Percentiles rank a stretch among this genome's conserved stretches.
Evolutionary conservation across 2,797 vertebrate species (phyloP).

Genomic region (Atherinosoma microstoma): DNA sequence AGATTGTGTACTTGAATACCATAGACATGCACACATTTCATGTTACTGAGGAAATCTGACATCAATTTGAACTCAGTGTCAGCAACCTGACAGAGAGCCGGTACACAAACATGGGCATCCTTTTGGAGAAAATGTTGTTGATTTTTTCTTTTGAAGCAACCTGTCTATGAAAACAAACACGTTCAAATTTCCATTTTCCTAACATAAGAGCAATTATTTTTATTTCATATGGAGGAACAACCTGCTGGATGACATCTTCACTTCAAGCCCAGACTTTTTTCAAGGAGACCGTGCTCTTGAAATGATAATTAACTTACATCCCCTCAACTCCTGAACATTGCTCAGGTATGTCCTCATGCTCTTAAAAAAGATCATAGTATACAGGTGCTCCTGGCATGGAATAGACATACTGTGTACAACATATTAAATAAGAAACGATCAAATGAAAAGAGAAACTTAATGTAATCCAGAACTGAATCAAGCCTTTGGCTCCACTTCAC

Average conservation of each 20-base stretch:
- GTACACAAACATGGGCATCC: constrained; percentile 24
- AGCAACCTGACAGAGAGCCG: constrained; percentile 26
- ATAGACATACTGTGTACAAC: constrained; percentile 6
- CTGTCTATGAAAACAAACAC: constrained; percentile 26
- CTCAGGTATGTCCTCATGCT: constrained; percentile 61
- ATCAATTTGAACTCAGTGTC: constrained; percentile 33
- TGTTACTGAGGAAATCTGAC: constrained; percentile 22
- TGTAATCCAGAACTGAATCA: constrained; percentile 33
- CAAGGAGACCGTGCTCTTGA: constrained; percentile 57
- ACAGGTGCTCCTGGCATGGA: constrained; percentile 2
- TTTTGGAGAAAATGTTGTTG: constrained; percentile 42
- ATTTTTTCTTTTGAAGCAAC: constrained; percentile 31
- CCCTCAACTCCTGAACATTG: constrained; percentile 39
- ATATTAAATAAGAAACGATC: constrained; percentile 24
- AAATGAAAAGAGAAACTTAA: constrained; percentile 20
- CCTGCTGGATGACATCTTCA: constrained; percentile 12
- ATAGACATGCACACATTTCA: neutral
- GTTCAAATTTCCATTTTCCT: constrained; percentile 24
- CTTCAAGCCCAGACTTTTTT: constrained; percentile 42
- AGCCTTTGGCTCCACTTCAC: constrained; percentile 25
- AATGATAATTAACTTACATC: constrained; percentile 34
- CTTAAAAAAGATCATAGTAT: constrained; percentile 27
- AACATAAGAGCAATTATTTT: constrained; percentile 19
- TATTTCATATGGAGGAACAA: neutral
- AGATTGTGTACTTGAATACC: neutral